Evolutionary conservation across 2,888 invertebrate genomes (phyloP), one percentile per base, ranked within the genome.

Genomic region (Nomada goodeniana): DNA sequence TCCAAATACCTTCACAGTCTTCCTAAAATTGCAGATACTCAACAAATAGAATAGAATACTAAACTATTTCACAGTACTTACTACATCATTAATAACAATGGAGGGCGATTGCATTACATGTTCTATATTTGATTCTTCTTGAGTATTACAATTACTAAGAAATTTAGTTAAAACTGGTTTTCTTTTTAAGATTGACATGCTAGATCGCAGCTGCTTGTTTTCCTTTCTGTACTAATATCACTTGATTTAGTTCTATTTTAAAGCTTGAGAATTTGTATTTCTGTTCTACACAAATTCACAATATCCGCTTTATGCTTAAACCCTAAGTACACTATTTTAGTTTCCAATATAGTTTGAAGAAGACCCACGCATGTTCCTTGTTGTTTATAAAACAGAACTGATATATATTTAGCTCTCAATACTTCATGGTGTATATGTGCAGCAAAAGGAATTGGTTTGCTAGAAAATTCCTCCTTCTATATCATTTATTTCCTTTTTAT

Each of bases 321-420:
- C 71, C 81, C 83, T 85, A 15, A 47, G 15, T 74, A 59, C 61
- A 86, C 85, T 89, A 85, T 89, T 90, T 83, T 83, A 71, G 74
- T 69, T 80, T 73, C 78, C 76, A 77, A 84, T 88, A 86, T 85
- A 83, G 77, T 86, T 63, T 53, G 20, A 67, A 86, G 80, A 86
- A 86, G 84, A 76, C 86, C 80, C 86, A 86, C 89, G 84, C 84
- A 85, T 91, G 87, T 86, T 87, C 81, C 78, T 72, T 83, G 75
- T 84, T 91, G 91, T 91, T 92, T 91, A 92, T 91, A 89, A 92
- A 91, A 92, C 89, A 90, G 82, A 89, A 77, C 86, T 74, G 88
- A 84, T 85, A 88, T 93, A 93, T 92, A 92, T 92, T 92, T 93
- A 92, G 92, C 90, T 70, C 81, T 44, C 52, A 74, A 78, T 80